Base-by-base conservation (phyloP, 2,888 invertebrate species). In the Synergus laeviventris region DNA sequence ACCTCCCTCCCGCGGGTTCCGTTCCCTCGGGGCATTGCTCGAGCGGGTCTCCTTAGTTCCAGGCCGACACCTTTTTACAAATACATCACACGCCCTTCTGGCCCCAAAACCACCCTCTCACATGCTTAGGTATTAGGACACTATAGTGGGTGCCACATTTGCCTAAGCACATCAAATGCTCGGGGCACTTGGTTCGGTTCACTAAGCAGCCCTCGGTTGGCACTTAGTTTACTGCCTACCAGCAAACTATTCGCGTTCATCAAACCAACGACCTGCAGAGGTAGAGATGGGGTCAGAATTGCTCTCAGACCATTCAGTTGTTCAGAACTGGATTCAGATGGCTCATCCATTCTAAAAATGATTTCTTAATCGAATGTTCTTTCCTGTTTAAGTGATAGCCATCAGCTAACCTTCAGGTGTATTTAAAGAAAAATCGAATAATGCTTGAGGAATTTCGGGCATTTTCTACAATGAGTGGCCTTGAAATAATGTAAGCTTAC, bases 51-150 rank as follows among this genome's bases (percentile, higher is more conserved):
- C 84, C 89, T 89, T 89, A 88, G 88, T 89, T 90, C 90, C 90
- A 88, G 88, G 86, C 91, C 89, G 88, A 89, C 90, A 90, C 91
- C 91, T 90, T 89, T 91, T 90, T 90, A 91, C 90, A 90, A 90
- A 90, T 89, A 90, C 90, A 90, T 89, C 90, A 89, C 89, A 89
- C 89, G 87, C 89, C 88, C 87, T 87, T 87, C 85, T 88, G 87
- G 84, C 79, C 83, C 81, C 81, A 74, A 70, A 73, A 75, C 74
- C 78, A 56, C 59, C 54, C 38, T 78, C 76, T 66, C 75, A 61
- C 70, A 64, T 74, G 56, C 54, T 66, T 75, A 70, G 76, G 61
- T 81, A 82, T 81, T 81, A 77, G 78, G 82, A 78, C 74, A 62
- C 77, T 82, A 79, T 83, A 62, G 88, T 85, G 87, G 88, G 88